phyloP scores from a whole-genome alignment of 2,797 vertebrate species.

The Tinamus major region DNA sequence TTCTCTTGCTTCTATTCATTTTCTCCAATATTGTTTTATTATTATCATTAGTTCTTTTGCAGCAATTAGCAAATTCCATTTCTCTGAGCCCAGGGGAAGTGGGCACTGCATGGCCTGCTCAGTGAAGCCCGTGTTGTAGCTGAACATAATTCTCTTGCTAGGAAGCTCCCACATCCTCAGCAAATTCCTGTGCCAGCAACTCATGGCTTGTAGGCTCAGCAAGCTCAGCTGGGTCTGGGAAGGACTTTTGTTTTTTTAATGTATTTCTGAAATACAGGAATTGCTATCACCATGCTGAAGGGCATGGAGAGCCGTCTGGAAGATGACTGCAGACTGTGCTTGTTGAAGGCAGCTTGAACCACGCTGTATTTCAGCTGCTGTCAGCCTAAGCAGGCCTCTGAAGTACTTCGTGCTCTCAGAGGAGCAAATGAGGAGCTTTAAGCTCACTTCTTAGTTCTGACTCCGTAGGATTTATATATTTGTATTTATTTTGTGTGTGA shows the following conservation, averaged over 20 bases:
- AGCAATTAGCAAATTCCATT: not conserved
- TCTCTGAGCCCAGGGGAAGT: not conserved
- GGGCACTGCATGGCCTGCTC: not conserved
- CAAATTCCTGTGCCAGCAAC: not conserved
- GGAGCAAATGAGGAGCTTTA: not conserved
- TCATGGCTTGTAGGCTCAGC: not conserved
- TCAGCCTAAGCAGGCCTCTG: not conserved
- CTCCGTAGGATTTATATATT: not conserved
- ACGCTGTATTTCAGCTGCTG: not conserved
- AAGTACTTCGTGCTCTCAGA: not conserved
- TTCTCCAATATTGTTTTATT: not conserved
- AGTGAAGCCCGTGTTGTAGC: not conserved
- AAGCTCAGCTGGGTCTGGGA: not conserved
- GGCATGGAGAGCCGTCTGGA: not conserved
- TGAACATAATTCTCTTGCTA: not conserved
- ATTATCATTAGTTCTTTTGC: not conserved
- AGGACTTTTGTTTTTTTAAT: not conserved
- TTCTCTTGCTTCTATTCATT: accelerated
- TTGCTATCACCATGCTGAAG: conserved; percentile 34
- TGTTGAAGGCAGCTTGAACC: conserved; percentile 21
- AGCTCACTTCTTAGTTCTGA: not conserved
- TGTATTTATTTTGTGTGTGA: not conserved
- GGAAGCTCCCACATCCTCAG: not conserved
- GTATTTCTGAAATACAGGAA: not conserved
- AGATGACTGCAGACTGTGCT: not conserved